Base-by-base conservation (phyloP, 2,113 vertebrate species). In the Syrrhaptes paradoxus region DNA sequence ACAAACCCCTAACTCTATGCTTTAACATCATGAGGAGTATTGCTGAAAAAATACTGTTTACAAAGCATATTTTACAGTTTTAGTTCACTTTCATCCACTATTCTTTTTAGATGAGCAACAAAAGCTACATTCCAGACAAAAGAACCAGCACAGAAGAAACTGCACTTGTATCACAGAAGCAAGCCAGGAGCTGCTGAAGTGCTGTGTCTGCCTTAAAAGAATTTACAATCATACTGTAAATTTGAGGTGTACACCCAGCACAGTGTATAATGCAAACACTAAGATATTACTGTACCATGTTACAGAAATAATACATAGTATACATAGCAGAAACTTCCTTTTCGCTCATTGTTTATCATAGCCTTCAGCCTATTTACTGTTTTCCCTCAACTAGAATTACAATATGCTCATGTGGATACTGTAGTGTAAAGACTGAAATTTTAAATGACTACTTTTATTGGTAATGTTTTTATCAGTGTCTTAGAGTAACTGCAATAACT, bases 371-470 rank as follows among this genome's bases (percentile, higher is more conserved):
- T 45, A 62, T 85, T 88, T 67, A 66, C 71, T 87, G 43, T 81
- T 97, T 94, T 84, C 59, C 73, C 65, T 71, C 54, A 87, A 67
- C 52, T 80, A 77, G 61, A 97, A 95, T 96, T 93, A 93, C 73
- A 94, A 25, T 77, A 51, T 57, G 29, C 54, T 82, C 2, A 46
- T 49, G 43, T 88, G 31, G 91, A 84, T 77, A 80, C 11, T 4
- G 4, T 43, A n/a, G n/a, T 13, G 8, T 55, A 67, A 57, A 63
- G 34, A 41, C 24, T 51, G 46, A 76, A 21, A 71, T 86, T 87
- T 83, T 36, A 94, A 95, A 70, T 32, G 6, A 55, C 26, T 32
- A 10, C 7, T 86, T 84, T n/a, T 20, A 59, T 21, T 74, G 22
- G 49, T n/a, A 84, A 84, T 38, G 10, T 12, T 61, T 77, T 48